phyloP scores from a whole-genome alignment of 2,797 vertebrate genomes.

The Myripristis murdjan region DNA sequence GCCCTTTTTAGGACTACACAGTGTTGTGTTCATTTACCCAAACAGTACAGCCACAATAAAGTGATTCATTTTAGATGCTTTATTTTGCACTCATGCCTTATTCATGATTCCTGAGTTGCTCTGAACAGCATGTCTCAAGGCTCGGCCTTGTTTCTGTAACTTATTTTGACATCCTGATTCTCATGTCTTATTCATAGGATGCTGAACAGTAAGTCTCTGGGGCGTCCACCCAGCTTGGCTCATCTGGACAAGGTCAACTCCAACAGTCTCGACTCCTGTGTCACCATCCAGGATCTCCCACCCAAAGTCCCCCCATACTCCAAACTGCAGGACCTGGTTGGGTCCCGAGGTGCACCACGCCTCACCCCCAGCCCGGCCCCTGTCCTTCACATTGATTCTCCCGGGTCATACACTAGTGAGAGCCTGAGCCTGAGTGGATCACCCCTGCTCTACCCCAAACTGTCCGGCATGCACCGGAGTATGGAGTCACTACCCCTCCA shows the following conservation, averaged over 20 bases:
- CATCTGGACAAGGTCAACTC: constrained; percentile 97
- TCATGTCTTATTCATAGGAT: constrained; percentile 74
- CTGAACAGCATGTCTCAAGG: not conserved
- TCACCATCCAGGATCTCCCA: constrained; percentile 87
- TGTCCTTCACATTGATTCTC: constrained; percentile 95
- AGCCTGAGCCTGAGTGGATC: constrained; percentile 85
- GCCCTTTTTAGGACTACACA: no score
- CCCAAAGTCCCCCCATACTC: constrained; percentile 88
- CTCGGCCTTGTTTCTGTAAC: not conserved
- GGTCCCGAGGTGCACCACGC: constrained; percentile 81
- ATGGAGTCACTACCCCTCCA: constrained; percentile 97
- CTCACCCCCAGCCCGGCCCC: constrained; percentile 97
- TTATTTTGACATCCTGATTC: constrained; percentile 29
- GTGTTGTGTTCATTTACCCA: not conserved
- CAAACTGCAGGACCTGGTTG: constrained; percentile 90
- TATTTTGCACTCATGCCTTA: not conserved
- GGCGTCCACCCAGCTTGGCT: constrained; percentile 93
- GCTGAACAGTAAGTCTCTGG: constrained; percentile 91
- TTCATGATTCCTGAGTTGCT: constrained; percentile 3
- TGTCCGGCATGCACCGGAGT: constrained; percentile 94
- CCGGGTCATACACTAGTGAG: constrained; percentile 92
- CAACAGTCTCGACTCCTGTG: constrained; percentile 94
- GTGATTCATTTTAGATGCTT: not conserved
- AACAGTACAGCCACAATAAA: not conserved
- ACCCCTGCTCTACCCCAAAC: constrained; percentile 93